A percentile compares a stretch with the other conserved stretches of the same genome.
Evolutionary conservation across 2,888 invertebrate species (phyloP).

Genomic region (Nowickia ferox): DNA sequence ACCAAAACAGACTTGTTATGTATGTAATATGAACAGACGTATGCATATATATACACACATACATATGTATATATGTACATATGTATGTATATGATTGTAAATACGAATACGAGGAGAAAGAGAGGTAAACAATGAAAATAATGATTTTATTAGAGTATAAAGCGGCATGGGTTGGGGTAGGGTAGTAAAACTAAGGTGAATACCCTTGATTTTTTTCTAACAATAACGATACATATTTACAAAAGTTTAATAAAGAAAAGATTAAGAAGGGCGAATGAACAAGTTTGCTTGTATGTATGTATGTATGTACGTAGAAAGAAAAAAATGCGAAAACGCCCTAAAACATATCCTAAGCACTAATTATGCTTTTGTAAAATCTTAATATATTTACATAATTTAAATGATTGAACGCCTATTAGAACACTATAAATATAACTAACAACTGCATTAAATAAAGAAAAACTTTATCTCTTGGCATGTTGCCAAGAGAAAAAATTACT

Average conservation of each 20-base stretch:
- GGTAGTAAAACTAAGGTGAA: conserved; percentile 39
- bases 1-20: background rate
- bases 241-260: background rate
- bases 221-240: background rate
- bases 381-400: background rate
- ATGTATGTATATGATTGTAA: background rate
- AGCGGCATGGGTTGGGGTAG: conserved; percentile 53
- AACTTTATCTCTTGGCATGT: conserved; percentile 18
- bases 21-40: background rate
- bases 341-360: background rate
- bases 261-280: background rate
- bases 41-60: conserved; percentile 2
- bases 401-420: background rate
- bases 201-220: conserved; percentile 7
- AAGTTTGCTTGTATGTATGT: background rate
- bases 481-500: conserved; percentile 22
- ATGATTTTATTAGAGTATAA: conserved; percentile 23
- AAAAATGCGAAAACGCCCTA: conserved; percentile 3
- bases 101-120: background rate
- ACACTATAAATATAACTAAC: background rate
- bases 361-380: background rate
- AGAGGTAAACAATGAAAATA: background rate
- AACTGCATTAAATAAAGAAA: background rate
- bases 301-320: background rate
- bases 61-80: background rate